Percentiles rank a stretch among this genome's conserved stretches.
Evolutionary conservation across 2,113 vertebrate genomes (phyloP).

Genomic region (Machaerirhynchus nigripectus): DNA sequence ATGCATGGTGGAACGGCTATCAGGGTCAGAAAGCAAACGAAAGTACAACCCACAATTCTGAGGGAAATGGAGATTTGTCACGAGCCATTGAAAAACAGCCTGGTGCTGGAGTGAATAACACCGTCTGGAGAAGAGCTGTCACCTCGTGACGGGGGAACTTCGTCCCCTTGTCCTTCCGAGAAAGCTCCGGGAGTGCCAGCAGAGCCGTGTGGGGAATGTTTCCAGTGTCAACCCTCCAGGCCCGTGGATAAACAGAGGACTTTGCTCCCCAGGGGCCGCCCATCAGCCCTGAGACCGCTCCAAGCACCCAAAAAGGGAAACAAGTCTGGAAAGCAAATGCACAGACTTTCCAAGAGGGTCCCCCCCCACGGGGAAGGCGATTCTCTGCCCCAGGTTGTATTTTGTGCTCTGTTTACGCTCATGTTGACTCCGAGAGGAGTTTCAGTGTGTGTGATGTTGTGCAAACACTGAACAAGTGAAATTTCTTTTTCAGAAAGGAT

Average conservation of each 20-base stretch:
- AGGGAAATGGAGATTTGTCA: not conserved
- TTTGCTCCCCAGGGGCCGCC: not conserved
- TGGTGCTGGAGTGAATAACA: not conserved
- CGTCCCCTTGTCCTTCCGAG: not conserved
- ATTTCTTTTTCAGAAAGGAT: not conserved
- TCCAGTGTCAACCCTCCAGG: not conserved
- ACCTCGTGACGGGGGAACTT: not conserved
- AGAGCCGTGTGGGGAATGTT: not conserved
- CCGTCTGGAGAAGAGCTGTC: not conserved
- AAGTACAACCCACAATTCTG: not conserved
- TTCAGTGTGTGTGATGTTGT: accelerated
- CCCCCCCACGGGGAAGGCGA: not conserved
- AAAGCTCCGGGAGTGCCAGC: not conserved
- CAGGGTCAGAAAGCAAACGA: not conserved
- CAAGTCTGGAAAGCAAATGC: not conserved
- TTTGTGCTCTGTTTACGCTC: not conserved
- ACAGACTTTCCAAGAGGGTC: not conserved
- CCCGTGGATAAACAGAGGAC: not conserved
- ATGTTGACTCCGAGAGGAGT: accelerated
- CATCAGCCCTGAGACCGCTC: not conserved
- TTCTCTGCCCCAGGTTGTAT: not conserved
- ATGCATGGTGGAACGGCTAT: not conserved
- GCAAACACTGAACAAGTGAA: not conserved
- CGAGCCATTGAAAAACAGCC: not conserved
- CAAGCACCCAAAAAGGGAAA: not conserved